Conservation (phyloP, 2,888 invertebrate species). For the Heliothis peltigera region DNA sequence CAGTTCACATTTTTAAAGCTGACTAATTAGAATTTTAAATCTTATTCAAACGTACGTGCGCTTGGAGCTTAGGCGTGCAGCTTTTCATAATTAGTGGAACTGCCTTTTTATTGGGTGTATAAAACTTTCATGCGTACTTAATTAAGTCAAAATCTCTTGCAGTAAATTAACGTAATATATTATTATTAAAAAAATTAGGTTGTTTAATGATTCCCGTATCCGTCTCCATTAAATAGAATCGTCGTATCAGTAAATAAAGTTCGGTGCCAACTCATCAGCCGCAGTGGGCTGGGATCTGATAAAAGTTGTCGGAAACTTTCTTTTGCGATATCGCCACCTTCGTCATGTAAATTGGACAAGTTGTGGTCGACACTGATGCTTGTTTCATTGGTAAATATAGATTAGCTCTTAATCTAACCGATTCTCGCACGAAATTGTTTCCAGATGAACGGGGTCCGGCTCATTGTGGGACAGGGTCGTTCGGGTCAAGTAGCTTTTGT, state of each 20-base stretch:
- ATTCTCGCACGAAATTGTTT: constrained; percentile 79
- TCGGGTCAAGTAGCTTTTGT: constrained; percentile 64
- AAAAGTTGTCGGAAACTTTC: constrained; percentile 87
- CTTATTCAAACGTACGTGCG: constrained; percentile 45
- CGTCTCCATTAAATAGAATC: constrained; percentile 76
- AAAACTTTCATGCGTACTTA: constrained; percentile 1
- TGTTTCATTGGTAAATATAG: constrained; percentile 85
- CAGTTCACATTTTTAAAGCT: constrained; percentile 53
- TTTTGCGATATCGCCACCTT: constrained; percentile 88
- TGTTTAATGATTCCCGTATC: constrained; percentile 62
- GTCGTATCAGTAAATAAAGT: constrained; percentile 86
- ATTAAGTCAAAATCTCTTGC: not conserved
- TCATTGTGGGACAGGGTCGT: constrained; percentile 49
- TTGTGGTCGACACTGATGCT: constrained; percentile 82
- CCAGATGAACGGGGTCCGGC: constrained; percentile 63
- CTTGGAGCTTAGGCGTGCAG: constrained; percentile 26
- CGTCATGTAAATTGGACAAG: constrained; percentile 89
- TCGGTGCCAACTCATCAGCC: constrained; percentile 87
- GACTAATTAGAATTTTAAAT: constrained; percentile 58
- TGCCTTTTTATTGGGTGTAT: constrained; percentile 2
- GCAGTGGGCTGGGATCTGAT: constrained; percentile 86
- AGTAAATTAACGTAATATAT: not conserved
- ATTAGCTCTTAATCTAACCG: constrained; percentile 83
- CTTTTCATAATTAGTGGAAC: constrained; percentile 31
- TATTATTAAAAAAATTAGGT: constrained; percentile 15